These are phyloP conservation scores for Oryzias curvinotus DNA, from an alignment of 2,113 vertebrate species.

Conservation along the genomic window DNA sequence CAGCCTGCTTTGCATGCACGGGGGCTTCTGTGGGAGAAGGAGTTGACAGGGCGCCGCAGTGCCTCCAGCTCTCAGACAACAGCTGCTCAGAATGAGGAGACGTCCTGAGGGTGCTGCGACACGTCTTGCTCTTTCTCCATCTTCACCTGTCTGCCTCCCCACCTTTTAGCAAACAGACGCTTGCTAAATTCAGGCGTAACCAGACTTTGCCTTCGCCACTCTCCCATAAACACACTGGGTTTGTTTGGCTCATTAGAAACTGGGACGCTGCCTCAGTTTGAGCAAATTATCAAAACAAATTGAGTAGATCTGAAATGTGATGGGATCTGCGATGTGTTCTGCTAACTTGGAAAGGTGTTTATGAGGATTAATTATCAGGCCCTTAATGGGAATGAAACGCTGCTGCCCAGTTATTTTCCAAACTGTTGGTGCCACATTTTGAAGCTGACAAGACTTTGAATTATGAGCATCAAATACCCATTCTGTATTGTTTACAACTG, in stretches of 20 bases:
- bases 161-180: conserved; percentile 43
- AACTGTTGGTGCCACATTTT: conserved; percentile 18
- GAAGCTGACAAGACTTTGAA: conserved; percentile 23
- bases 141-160: conserved; percentile 60
- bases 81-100: conserved; percentile 72
- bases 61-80: conserved; percentile 74
- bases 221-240: background rate
- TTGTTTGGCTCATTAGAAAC: conserved; percentile 32
- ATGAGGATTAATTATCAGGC: conserved; percentile 29
- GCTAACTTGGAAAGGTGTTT: conserved; percentile 8
- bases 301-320: conserved; percentile 21
- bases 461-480: conserved; percentile 17
- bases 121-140: conserved; percentile 57
- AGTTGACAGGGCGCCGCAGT: conserved; percentile 71
- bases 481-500: conserved; percentile 14
- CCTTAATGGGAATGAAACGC: conserved; percentile 30
- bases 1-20: conserved; percentile 71
- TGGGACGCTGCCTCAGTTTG: conserved; percentile 22
- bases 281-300: conserved; percentile 36
- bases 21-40: conserved; percentile 56
- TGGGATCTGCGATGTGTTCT: conserved; percentile 34
- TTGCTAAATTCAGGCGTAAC: conserved; percentile 24
- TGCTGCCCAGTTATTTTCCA: conserved; percentile 6
- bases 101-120: conserved; percentile 66
- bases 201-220: conserved; percentile 10